phyloP scores from a whole-genome alignment of 2,113 vertebrate genomes.

The Oreotragus oreotragus region DNA sequence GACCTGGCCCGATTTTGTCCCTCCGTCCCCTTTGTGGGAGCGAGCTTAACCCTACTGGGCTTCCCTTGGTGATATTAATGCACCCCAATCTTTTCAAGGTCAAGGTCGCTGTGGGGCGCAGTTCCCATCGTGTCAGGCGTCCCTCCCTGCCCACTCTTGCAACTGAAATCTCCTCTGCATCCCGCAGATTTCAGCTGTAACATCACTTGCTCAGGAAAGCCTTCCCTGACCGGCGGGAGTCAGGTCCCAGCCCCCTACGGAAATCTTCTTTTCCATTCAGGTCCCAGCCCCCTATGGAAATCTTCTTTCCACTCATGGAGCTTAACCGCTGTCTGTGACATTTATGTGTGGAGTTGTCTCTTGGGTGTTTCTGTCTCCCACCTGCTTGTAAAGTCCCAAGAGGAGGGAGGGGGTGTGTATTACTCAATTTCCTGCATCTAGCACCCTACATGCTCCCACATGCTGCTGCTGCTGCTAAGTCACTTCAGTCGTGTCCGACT shows the following conservation, averaged over 20 bases:
- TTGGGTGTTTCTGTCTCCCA: background rate
- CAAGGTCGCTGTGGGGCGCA: accelerated
- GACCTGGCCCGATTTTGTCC: background rate
- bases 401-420: background rate
- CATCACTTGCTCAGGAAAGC: background rate
- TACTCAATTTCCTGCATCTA: background rate
- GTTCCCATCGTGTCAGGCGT: background rate
- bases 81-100: background rate
- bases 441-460: no score
- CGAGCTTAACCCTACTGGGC: background rate
- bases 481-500: no score
- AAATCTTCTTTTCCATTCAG: background rate
- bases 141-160: background rate
- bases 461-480: no score
- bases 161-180: background rate
- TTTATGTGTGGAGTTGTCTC: background rate
- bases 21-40: background rate
- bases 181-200: background rate
- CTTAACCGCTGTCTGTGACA: background rate
- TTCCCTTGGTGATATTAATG: background rate
- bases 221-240: background rate
- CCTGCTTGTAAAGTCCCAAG: background rate
- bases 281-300: background rate
- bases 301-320: background rate
- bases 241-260: background rate